Conservation (phyloP, 1,140 invertebrate species). For the Wasmannia auropunctata region DNA sequence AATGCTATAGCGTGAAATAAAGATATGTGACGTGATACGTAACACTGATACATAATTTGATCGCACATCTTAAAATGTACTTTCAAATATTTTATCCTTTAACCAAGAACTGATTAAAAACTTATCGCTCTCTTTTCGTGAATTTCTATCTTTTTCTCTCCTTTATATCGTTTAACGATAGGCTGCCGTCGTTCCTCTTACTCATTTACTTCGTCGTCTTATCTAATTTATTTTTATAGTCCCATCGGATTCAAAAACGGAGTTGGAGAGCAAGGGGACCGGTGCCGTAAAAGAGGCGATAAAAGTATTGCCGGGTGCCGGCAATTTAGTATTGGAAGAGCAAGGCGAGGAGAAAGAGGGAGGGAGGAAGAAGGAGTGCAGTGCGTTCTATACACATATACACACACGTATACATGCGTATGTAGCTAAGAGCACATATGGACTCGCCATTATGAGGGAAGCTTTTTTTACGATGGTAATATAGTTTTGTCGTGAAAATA, state of each 20-base stretch:
- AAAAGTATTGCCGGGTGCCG: slow-evolving; percentile 68
- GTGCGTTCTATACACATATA: neutral
- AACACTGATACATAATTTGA: neutral
- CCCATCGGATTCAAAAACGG: slow-evolving; percentile 70
- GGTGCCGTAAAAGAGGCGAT: slow-evolving; percentile 68
- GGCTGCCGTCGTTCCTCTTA: slow-evolving; percentile 19
- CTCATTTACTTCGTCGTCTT: slow-evolving; percentile 55
- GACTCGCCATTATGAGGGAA: slow-evolving; percentile 52
- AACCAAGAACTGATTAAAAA: neutral
- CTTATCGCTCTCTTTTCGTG: slow-evolving; percentile 1
- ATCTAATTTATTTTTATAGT: slow-evolving; percentile 70
- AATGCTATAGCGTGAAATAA: neutral
- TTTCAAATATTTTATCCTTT: neutral
- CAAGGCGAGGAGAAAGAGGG: neutral
- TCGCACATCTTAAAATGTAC: neutral
- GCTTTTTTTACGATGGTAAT: slow-evolving; percentile 60
- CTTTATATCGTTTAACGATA: slow-evolving; percentile 43
- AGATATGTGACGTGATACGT: neutral
- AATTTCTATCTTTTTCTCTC: neutral
- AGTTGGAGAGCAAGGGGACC: slow-evolving; percentile 19
- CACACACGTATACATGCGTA: neutral
- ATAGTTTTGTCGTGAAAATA: slow-evolving; percentile 58
- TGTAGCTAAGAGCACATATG: slow-evolving; percentile 33
- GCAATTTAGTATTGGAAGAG: slow-evolving; percentile 68
- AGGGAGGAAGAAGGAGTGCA: no score